Conservation (phyloP, 1,140 invertebrate species). For the Ips nitidus region DNA sequence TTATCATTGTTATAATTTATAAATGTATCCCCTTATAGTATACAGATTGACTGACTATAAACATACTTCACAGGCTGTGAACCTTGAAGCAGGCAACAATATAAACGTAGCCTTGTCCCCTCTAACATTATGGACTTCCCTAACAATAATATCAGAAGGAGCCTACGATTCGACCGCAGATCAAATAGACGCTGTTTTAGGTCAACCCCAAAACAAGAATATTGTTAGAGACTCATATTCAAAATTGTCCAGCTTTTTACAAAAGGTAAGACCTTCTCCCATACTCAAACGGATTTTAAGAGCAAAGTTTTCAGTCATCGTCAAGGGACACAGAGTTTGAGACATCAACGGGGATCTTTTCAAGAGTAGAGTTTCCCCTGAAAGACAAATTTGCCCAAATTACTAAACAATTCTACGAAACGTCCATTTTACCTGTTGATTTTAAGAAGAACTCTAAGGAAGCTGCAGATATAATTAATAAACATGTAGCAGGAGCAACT, state of each 20-base stretch:
- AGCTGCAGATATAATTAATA: constrained; percentile 63
- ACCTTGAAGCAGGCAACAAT: constrained; percentile 36
- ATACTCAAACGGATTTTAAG: constrained; percentile 25
- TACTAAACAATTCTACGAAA: constrained; percentile 55
- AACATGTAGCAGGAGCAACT: constrained; percentile 64
- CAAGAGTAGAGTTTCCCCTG: constrained; percentile 40
- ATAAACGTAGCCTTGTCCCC: constrained; percentile 53
- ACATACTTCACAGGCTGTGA: constrained; percentile 15
- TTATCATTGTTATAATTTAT: neutral
- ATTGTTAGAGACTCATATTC: constrained; percentile 48
- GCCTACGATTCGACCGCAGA: constrained; percentile 50
- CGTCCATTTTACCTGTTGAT: constrained; percentile 59
- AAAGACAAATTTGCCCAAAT: constrained; percentile 40
- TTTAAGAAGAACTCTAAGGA: constrained; percentile 56
- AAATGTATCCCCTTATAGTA: no score
- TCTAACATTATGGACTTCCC: constrained; percentile 56
- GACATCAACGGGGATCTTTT: constrained; percentile 47
- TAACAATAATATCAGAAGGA: constrained; percentile 56
- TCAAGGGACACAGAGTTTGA: constrained; percentile 42
- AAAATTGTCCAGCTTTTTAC: constrained; percentile 38
- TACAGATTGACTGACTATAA: no score
- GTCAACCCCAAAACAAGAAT: constrained; percentile 45
- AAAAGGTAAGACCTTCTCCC: constrained; percentile 20
- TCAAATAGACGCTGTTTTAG: constrained; percentile 51
- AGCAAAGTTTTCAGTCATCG: constrained; percentile 31